Evolutionary conservation across 2,888 invertebrate species (phyloP), one percentile per base, ranked within the genome.

Genomic region (Scrobipalpa costella): DNA sequence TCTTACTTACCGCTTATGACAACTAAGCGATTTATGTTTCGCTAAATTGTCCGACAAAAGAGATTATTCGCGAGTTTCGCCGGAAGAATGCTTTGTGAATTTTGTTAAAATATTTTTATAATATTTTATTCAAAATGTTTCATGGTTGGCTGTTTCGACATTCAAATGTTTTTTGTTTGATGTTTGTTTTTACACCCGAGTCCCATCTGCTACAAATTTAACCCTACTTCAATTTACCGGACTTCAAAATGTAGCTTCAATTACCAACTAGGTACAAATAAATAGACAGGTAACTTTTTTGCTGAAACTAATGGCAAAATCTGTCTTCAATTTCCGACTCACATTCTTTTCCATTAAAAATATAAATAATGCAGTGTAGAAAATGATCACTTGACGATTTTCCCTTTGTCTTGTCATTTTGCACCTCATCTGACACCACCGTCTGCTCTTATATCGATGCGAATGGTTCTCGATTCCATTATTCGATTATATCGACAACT

Each of bases 1-100:
- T 90, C 87, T 88, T 90, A 85, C 86, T 86, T 88, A 82, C 87
- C 87, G 87, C 82, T 86, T 81, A 84, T 85, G 84, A 85, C 83
- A 80, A 61, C 61, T 19, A 47, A 52, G 27, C 61, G 40, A 61
- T 66, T 63, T 63, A 61, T 61, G 63, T 69, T 73, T 40, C 19
- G 49, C 2, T 33, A 27, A 66, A 66, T 64, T 64, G 69, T 66
- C 60, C 58, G 50, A 69, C 67, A 69, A 70, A 69, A 66, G 63
- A 58, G 66, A 64, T 63, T 44, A 66, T 64, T 61, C 50, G 34
- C 47, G 40, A 33, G 40, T 13, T 21, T 44, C 44, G 47, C 40
- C 8, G 9, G 36, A 34, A 34, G 34, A 55, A 34, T 55, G 33
- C 34, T 40, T 19, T 58, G 58, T 64, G 27, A 60, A 62, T 63